Evolutionary conservation across 2,797 vertebrate genomes (phyloP).

Genomic region (Chaunax sp.): DNA sequence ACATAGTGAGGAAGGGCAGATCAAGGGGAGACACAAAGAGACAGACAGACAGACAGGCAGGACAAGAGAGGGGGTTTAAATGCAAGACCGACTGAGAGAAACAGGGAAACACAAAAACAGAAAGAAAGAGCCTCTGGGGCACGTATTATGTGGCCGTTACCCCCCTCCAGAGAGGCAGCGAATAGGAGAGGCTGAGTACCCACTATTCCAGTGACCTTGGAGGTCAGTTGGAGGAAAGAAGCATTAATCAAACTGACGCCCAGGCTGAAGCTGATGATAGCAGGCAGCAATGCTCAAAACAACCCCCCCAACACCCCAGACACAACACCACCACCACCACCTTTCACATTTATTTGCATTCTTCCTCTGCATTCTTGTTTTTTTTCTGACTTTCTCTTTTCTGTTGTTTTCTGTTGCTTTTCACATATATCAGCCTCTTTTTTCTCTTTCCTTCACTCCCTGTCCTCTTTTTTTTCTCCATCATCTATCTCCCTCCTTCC

Average conservation of each 20-base stretch:
- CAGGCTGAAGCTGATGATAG: constrained; percentile 74
- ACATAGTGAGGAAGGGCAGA: constrained; percentile 52
- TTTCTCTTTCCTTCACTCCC: constrained; percentile 8
- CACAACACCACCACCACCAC: constrained; percentile 23
- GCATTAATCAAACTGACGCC: constrained; percentile 81
- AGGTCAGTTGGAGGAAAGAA: constrained; percentile 80
- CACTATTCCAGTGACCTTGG: constrained; percentile 79
- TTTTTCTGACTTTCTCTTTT: neutral
- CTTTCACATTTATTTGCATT: constrained; percentile 14
- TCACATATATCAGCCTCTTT: neutral
- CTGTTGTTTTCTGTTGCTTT: neutral
- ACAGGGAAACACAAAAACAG: constrained; percentile 27
- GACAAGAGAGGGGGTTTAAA: constrained; percentile 38
- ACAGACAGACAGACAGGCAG: constrained; percentile 38
- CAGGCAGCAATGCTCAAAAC: constrained; percentile 71
- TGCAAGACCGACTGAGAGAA: constrained; percentile 40
- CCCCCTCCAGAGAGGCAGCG: constrained; percentile 60
- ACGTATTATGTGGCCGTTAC: constrained; percentile 74
- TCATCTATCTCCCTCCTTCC: constrained; percentile 37
- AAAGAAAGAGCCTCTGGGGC: constrained; percentile 64
- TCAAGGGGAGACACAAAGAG: constrained; percentile 51
- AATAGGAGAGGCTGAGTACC: constrained; percentile 71
- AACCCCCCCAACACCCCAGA: constrained; percentile 30
- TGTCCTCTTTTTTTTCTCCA: neutral
- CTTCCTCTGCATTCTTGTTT: constrained; percentile 40